phyloP scores from a whole-genome alignment of 2,888 invertebrate species.

The Actias luna region DNA sequence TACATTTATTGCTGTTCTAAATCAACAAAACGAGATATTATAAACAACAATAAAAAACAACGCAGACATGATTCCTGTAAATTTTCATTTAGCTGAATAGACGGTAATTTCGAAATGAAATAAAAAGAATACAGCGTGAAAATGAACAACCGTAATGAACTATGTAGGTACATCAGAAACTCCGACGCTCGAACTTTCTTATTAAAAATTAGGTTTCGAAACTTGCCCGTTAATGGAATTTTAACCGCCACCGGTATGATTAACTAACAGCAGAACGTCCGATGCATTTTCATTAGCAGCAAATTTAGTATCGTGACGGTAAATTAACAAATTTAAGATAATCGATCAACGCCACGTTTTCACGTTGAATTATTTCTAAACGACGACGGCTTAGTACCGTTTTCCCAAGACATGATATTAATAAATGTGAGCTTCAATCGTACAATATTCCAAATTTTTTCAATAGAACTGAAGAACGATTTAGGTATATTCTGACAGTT shows the following conservation, averaged over 20 bases:
- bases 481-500: too few species aligned
- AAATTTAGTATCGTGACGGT: not conserved
- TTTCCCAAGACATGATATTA: not conserved
- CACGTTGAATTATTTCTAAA: not conserved
- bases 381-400: not conserved
- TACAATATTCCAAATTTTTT: too few species aligned
- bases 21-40: constrained; percentile 1
- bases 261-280: constrained; percentile 46
- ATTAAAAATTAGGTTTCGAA: constrained; percentile 67
- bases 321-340: not conserved
- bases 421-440: not conserved
- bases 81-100: constrained; percentile 11
- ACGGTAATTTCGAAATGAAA: constrained; percentile 7
- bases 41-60: constrained; percentile 6
- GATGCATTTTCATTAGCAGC: constrained; percentile 24
- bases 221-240: constrained; percentile 65
- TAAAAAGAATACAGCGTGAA: constrained; percentile 32
- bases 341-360: not conserved
- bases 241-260: constrained; percentile 57
- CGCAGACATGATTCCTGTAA: constrained; percentile 4
- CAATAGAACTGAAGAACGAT: too few species aligned
- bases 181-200: constrained; percentile 53
- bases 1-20: constrained; percentile 1
- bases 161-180: constrained; percentile 32
- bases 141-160: constrained; percentile 44